Evolutionary conservation across 2,888 invertebrate species (phyloP).

Genomic region (Papilio demoleus): DNA sequence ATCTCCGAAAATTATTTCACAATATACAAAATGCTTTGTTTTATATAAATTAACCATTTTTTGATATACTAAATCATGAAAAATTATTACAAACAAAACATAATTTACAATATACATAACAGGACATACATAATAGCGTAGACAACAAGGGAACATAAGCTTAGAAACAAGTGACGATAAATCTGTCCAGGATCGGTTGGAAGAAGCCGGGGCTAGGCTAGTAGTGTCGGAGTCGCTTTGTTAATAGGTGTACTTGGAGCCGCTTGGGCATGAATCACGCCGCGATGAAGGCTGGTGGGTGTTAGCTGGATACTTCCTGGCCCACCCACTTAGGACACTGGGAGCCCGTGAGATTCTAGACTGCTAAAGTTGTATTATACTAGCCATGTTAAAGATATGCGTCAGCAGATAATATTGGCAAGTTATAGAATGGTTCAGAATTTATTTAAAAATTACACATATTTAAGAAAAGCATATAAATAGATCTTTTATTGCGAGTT

Average conservation of each 20-base stretch:
- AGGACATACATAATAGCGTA: constrained; percentile 32
- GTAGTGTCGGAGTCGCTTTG: constrained; percentile 39
- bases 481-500: background rate
- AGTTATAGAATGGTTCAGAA: background rate
- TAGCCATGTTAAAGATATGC: background rate
- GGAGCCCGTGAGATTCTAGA: constrained; percentile 39
- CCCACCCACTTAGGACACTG: constrained; percentile 68
- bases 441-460: background rate
- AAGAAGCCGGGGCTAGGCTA: constrained; percentile 34
- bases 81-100: background rate
- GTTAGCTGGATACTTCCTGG: constrained; percentile 70
- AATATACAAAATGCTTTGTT: background rate
- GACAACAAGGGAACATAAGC: constrained; percentile 35
- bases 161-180: constrained; percentile 39
- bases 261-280: constrained; percentile 68
- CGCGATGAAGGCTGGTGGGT: constrained; percentile 77
- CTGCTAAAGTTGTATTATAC: background rate
- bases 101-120: constrained; percentile 32
- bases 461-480: background rate
- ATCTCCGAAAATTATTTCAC: background rate
- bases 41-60: background rate
- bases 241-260: constrained; percentile 38
- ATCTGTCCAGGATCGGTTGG: constrained; percentile 41
- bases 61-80: background rate
- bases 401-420: background rate